A percentile compares a stretch with the other conserved stretches of the same genome.
These are phyloP conservation scores for Pogonophryne albipinna DNA, from an alignment of 2,797 vertebrate species.

Conservation along the genomic window DNA sequence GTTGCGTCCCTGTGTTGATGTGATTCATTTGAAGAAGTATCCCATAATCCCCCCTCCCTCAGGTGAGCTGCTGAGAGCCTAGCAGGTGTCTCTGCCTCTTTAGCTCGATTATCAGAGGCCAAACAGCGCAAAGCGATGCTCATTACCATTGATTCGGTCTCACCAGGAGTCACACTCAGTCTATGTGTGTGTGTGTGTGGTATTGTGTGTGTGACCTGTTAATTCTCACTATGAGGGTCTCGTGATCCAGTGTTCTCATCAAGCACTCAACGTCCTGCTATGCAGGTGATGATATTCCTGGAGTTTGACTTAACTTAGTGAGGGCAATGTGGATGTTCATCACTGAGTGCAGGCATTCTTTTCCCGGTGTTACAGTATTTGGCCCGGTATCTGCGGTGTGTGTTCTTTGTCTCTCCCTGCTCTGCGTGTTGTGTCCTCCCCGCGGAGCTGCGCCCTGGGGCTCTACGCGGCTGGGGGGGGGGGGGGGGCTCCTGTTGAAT, in stretches of 20 bases:
- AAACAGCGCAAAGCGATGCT: slow-evolving; percentile 58
- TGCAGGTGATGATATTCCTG: neutral
- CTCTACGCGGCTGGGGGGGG: slow-evolving; percentile 33
- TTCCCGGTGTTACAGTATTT: slow-evolving; percentile 11
- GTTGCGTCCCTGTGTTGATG: neutral
- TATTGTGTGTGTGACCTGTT: slow-evolving; percentile 23
- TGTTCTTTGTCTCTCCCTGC: slow-evolving; percentile 56
- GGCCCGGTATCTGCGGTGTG: slow-evolving; percentile 9
- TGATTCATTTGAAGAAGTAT: neutral
- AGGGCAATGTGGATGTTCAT: slow-evolving; percentile 10
- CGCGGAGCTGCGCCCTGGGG: slow-evolving; percentile 64
- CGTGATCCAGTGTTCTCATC: slow-evolving; percentile 19
- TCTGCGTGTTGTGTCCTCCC: slow-evolving; percentile 66
- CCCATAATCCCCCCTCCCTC: neutral
- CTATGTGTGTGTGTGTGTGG: slow-evolving; percentile 11
- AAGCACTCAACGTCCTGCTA: neutral
- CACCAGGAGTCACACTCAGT: slow-evolving; percentile 46
- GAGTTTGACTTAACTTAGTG: slow-evolving; percentile 18
- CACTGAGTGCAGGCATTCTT: slow-evolving; percentile 43
- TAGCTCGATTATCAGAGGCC: slow-evolving; percentile 64
- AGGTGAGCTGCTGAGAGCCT: slow-evolving; percentile 42
- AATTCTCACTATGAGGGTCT: slow-evolving; percentile 43
- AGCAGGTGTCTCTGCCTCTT: slow-evolving; percentile 38
- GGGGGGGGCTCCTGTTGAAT: slow-evolving; percentile 78
- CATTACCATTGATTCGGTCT: slow-evolving; percentile 70